Conservation (phyloP, 1,140 invertebrate species). For the Arion vulgaris region DNA sequence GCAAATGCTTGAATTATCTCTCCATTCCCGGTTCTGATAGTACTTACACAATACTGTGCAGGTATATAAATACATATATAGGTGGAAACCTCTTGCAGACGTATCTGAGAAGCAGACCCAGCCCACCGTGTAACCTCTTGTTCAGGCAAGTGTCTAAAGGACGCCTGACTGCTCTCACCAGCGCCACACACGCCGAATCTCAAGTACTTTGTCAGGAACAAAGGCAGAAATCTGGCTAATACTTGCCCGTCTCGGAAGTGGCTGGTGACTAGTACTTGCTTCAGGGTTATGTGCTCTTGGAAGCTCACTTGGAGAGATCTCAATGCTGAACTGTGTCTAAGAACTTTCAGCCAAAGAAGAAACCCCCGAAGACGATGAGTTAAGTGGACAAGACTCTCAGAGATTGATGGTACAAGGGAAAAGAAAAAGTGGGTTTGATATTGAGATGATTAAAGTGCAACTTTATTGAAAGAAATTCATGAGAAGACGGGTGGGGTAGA, state of each 20-base stretch:
- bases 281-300: neutral
- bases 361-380: neutral
- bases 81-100: neutral
- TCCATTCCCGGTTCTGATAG: neutral
- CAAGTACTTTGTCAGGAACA: slow-evolving; percentile 24
- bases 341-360: neutral
- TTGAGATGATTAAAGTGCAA: neutral
- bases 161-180: neutral
- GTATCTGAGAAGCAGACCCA: neutral
- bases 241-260: neutral
- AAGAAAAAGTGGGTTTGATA: neutral
- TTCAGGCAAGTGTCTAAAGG: neutral
- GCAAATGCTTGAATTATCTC: neutral
- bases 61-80: too few relatives aligned
- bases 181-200: slow-evolving; percentile 20
- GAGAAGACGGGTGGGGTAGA: too few relatives aligned
- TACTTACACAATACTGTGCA: neutral
- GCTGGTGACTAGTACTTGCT: slow-evolving; percentile 20
- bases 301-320: neutral
- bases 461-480: too few relatives aligned
- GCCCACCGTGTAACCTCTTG: neutral
- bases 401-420: neutral
- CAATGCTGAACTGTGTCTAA: neutral
- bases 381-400: neutral
- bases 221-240: slow-evolving; percentile 10